Percentiles rank a stretch among this genome's conserved stretches.
Evolutionary conservation across 2,113 vertebrate genomes (phyloP).

Genomic region (Glaucidium brasilianum): DNA sequence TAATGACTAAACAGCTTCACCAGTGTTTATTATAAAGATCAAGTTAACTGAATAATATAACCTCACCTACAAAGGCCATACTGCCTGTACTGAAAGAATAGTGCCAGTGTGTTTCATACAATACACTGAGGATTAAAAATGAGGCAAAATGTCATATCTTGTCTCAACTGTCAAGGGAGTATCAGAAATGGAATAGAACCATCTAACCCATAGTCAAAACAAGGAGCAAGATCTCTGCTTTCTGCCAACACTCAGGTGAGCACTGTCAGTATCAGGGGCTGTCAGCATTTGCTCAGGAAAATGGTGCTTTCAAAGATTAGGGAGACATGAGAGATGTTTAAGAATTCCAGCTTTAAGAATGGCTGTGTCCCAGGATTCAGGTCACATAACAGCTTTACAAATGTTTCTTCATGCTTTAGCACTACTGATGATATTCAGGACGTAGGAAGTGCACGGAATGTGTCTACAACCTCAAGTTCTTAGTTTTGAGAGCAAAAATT

Average conservation of each 20-base stretch:
- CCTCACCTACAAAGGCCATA: not conserved
- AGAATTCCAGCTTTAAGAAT: not conserved
- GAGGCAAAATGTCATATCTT: not conserved
- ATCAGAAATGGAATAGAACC: not conserved
- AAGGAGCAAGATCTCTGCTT: not conserved
- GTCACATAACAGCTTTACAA: not conserved
- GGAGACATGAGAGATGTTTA: not conserved
- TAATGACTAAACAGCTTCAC: not conserved
- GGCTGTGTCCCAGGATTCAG: not conserved
- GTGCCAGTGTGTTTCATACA: not conserved
- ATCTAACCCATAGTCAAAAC: not conserved
- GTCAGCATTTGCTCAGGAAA: not conserved
- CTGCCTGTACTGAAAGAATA: not conserved
- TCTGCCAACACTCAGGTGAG: not conserved
- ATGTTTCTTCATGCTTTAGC: not conserved
- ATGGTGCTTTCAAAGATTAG: not conserved
- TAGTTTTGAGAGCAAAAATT: not conserved
- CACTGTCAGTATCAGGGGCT: not conserved
- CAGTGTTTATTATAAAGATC: not conserved
- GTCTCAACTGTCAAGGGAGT: not conserved
- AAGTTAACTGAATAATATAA: not conserved
- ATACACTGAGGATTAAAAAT: not conserved
- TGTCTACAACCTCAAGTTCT: not conserved
- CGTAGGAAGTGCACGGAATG: not conserved
- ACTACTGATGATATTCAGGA: not conserved